phyloP scores from a whole-genome alignment of 2,113 vertebrate species.

The Pholis gunnellus region DNA sequence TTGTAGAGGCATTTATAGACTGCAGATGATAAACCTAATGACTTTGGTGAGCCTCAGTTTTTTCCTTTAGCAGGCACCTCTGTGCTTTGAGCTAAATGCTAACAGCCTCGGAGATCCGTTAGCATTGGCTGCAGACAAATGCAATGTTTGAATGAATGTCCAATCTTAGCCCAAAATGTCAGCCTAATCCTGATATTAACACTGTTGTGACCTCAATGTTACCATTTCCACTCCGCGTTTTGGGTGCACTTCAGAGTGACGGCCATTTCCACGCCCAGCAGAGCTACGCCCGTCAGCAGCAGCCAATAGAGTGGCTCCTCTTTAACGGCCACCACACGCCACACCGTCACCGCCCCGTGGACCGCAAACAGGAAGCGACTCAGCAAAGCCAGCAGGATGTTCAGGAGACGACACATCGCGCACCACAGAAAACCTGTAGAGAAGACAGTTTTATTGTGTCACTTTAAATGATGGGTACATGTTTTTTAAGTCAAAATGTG shows the following conservation, averaged over 20 bases:
- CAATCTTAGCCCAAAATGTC: neutral
- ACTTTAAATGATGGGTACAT: neutral
- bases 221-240: conserved; percentile 87
- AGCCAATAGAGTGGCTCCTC: conserved; percentile 80
- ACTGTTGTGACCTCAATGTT: conserved; percentile 25
- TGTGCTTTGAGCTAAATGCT: no score
- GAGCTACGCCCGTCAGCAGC: conserved; percentile 79
- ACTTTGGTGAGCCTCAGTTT: neutral
- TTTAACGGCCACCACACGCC: conserved; percentile 80
- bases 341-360: conserved; percentile 82
- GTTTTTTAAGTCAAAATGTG: neutral
- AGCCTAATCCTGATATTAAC: neutral
- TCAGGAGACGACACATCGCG: conserved; percentile 70
- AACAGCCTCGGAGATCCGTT: neutral
- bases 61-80: neutral
- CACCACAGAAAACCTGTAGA: conserved; percentile 13
- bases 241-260: conserved; percentile 80
- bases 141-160: neutral
- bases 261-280: conserved; percentile 81
- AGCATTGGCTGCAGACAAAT: neutral
- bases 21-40: neutral
- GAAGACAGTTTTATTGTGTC: neutral
- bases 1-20: neutral
- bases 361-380: conserved; percentile 82
- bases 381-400: conserved; percentile 77